Base-by-base conservation (phyloP, 1,140 invertebrate genomes). In the honey bee (Apis mellifera) region DNA sequence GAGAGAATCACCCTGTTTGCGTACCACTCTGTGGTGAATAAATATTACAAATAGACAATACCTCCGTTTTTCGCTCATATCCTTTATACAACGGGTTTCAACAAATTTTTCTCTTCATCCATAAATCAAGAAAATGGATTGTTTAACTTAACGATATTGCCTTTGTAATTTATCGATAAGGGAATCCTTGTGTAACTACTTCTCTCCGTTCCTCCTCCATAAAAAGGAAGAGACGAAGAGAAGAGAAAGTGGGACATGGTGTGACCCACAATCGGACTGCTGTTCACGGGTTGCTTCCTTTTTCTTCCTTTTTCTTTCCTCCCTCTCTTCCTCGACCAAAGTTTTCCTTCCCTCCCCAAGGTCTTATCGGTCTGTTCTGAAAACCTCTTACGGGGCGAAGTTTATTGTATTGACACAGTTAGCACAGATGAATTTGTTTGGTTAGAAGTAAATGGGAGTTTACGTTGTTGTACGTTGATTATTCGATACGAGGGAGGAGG, bases 231-330 rank as follows among this genome's bases (percentile, higher is more conserved):
- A n/a, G n/a, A n/a, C n/a, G 83, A 88, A 80, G 87, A 90, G 85
- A 89, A 85, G 91, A 89, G 91, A 92, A 92, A 92, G 91, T 92
- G 85, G 90, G 86, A 90, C 89, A 81, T 54, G 82, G 84, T 74
- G 73, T 90, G 89, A 90, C 90, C 90, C 78, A 90, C 88, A 90
- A 82, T 89, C 74, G 79, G 23, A 76, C 74, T 76, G 62, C 74
- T 76, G 62, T 68, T 65, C 48, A 19, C 2, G 66, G 77, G 17
- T 75, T 64, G 19, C n/a, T 19, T 82, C 32, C 19, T 32, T 13
- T 42, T 66, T 15, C 26, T 13, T 57, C 19, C 70, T 17, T 32
- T 66, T n/a, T 50, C 52, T 57, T 62, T 62, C 13, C 48, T 50
- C 32, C 26, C 5, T 13, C 59, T 21, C 66, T 23, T 55, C 42